These are phyloP conservation scores for Tachina grossa DNA, from an alignment of 2,888 invertebrate genomes.

Conservation along the genomic window DNA sequence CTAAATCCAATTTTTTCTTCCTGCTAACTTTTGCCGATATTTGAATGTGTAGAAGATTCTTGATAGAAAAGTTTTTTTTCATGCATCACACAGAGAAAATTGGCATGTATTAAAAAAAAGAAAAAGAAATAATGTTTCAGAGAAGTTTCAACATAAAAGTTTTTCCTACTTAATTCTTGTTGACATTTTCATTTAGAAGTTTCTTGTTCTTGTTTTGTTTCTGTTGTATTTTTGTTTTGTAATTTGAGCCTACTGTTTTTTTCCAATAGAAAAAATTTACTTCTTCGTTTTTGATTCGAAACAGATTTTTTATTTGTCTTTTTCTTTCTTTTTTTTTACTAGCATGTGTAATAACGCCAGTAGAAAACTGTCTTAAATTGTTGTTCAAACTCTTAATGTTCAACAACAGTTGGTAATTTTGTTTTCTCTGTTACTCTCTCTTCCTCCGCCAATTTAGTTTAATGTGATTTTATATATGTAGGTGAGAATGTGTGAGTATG, in stretches of 20 bases:
- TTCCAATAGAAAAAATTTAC: not conserved
- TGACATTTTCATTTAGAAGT: constrained; percentile 70
- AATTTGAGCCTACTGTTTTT: constrained; percentile 61
- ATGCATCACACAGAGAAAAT: constrained; percentile 49
- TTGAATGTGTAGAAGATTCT: constrained; percentile 8
- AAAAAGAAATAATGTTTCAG: constrained; percentile 30
- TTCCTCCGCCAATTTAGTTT: not conserved
- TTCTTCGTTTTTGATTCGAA: constrained; percentile 30
- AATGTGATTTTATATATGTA: not conserved
- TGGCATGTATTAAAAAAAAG: constrained; percentile 44
- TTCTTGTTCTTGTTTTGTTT: constrained; percentile 33
- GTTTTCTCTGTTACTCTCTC: not conserved
- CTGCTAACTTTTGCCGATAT: not conserved
- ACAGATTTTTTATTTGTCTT: constrained; percentile 16
- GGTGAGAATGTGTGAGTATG: not conserved
- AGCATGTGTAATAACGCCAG: constrained; percentile 44
- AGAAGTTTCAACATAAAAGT: constrained; percentile 60
- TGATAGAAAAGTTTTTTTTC: constrained; percentile 17
- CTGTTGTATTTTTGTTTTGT: constrained; percentile 35
- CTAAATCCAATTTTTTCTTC: not conserved
- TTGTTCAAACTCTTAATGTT: constrained; percentile 59
- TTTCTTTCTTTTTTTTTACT: not conserved
- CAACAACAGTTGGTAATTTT: constrained; percentile 58
- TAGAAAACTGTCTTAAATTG: constrained; percentile 69
- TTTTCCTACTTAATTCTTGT: constrained; percentile 68